Base-by-base conservation (phyloP, 2,888 invertebrate species). In the Elegia similella region DNA sequence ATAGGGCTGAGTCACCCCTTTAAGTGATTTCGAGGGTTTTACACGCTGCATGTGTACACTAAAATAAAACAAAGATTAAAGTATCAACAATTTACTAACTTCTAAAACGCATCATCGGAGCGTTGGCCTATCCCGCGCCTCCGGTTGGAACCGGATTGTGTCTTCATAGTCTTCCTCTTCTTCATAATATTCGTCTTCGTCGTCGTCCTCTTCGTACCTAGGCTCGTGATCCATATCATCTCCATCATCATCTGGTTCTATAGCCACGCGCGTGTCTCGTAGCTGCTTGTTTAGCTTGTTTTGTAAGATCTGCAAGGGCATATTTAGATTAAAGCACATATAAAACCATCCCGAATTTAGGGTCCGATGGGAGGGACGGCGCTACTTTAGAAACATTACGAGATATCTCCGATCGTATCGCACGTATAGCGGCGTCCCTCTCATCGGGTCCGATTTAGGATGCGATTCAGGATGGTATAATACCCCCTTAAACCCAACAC, bases 231-330 rank as follows among this genome's bases (percentile, higher is more conserved):
- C 69, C n/a, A n/a, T n/a, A 0, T 75, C 75, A 17, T 84, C 79
- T 1, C 74, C 71, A 3, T 77, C 71, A 29, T 68, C 59, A 1
- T 62, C 58, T 0, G 60, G n/a, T 60, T 57, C 3, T 0, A 77
- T 59, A 44, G 68, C 68, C 69, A 65, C 64, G 7, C 69, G 73
- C 1, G 72, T 56, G 12, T 74, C 73, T 3, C 73, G 76, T 52
- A 75, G 58, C 54, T 79, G 75, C 55, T 84, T 88, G 12, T 75
- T 68, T 0, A 88, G 64, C 63, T 84, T 88, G 58, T 82, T 84
- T 62, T 87, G 82, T 34, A 80, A 71, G 15, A 89, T 86, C 90
- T 90, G 71, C 5, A 76, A 79, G 12, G 16, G 34, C 52, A n/a
- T n/a, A n/a, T n/a, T n/a, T n/a, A n/a, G n/a, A n/a, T n/a, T n/a